phyloP scores from a whole-genome alignment of 2,797 vertebrate species.

The Borostomias antarcticus region DNA sequence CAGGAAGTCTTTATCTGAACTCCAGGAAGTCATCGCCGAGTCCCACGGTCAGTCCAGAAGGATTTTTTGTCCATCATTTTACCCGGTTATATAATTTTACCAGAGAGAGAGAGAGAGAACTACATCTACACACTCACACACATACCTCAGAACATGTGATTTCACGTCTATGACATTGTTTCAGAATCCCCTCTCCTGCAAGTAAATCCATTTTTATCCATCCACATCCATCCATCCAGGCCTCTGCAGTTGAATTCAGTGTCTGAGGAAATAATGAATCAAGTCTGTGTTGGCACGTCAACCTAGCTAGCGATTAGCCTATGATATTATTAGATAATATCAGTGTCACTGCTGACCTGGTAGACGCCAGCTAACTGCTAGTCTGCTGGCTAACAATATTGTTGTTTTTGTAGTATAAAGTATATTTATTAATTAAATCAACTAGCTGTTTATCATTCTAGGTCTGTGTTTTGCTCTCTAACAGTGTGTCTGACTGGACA shows the following conservation, averaged over 20 bases:
- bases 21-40: conserved; percentile 64
- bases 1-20: conserved; percentile 64
- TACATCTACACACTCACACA: background rate
- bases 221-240: background rate
- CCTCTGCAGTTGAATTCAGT: background rate
- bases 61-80: conserved; percentile 42
- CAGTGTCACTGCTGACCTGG: background rate
- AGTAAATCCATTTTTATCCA: background rate
- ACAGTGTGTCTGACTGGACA: conserved; percentile 6
- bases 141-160: conserved; percentile 1
- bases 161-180: background rate
- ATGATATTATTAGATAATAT: conserved; percentile 4
- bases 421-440: background rate
- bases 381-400: background rate
- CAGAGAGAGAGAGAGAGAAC: background rate
- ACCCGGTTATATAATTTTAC: conserved; percentile 15
- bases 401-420: background rate
- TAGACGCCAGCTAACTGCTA: background rate
- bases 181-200: background rate
- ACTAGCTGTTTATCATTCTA: no score
- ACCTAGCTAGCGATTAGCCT: background rate
- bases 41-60: conserved; percentile 41
- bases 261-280: conserved; percentile 1
- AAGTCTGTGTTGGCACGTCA: conserved; percentile 4
- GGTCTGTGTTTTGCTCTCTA: background rate